Base-by-base conservation (phyloP, 23 tunicate genomes). In the Oikopleura vanhoeffeni region DNA sequence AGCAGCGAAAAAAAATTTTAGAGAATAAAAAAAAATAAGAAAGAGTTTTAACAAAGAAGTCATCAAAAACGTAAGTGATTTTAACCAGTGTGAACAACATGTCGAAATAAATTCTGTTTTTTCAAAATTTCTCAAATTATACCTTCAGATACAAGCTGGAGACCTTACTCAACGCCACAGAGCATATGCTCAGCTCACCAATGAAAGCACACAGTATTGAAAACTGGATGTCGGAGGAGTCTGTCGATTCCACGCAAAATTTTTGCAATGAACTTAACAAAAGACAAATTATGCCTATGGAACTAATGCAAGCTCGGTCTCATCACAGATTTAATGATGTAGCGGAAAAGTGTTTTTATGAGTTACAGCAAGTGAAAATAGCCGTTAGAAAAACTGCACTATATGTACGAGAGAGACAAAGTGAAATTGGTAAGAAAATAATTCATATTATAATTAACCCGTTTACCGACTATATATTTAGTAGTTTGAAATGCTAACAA, bases 171-270 rank as follows among this genome's bases (percentile, higher is more conserved):
- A 4, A 2, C 27, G 79, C 38, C 79, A 71, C 79, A 2, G 79
- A 71, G 79, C 79, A 71, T 18, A 71, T 71, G 79, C 79, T 71
- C 38, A 32, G 35, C 79, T 49, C 64, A 49, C 64, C 64, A 49
- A 8, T 49, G 64, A 24, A 24, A 13, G 64, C 64, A 24, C 18
- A 24, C 64, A 18, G 3, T 28, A 18, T 13, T 38, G 35, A 71
- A 2, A 18, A 33, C 3, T 32, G 3, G 4, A 18, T 2, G 27
- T 33, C 27, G 38, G 36, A 71, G 34, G 79, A 71, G 35, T 2
- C 27, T 30, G 36, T 13, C 36, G 79, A 71, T 32, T 18, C 35
- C 38, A 13, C 27, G 34, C 79, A 71, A 30, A 30, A 18, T 3
- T 71, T 71, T 30, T 13, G 34, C 79, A 32, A 71, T 32, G 79